Base-by-base conservation (phyloP, 2,113 vertebrate species). In the Lota lota region DNA sequence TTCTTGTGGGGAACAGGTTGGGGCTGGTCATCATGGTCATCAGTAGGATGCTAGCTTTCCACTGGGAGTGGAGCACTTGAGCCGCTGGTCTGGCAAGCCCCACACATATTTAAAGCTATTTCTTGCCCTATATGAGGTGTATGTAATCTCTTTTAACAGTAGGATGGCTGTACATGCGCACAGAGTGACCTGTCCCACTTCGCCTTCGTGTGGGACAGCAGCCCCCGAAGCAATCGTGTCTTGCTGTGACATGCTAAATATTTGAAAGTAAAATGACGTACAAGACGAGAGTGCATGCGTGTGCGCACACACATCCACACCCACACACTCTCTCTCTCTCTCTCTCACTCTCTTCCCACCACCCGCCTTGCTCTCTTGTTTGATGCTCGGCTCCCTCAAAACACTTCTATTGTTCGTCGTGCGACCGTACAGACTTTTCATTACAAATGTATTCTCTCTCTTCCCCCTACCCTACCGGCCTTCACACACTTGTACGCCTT, bases 331-430 rank as follows among this genome's bases (percentile, higher is more conserved):
- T 60, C 66, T 61, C 75, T 58, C 74, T 67, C 47, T 19, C 50
- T 22, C 22, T 58, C 57, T 68, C 58, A 47, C 63, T 66, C 66
- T 69, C 57, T 68, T 40, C 64, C 78, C 64, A 82, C 72, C 80
- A 61, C 78, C 59, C 14, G 40, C 69, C 63, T 63, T 64, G 68
- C 67, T 75, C 6, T 47, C 40, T 8, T 47, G 40, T 47, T 47
- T 47, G 40, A 47, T 47, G 40, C 40, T 47, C 40, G 10, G 40
- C 12, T 47, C 40, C 68, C 36, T 68, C 72, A 61, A 60, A 22
- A 56, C n/a, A 22, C 11, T 65, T 88, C 56, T 85, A 83, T 89
- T 78, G 85, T 88, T 86, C 70, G 84, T 75, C 19, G 19, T 51
- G 67, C 67, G 75, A 53, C 61, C 59, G 72, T 73, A 76, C 66